These are phyloP conservation scores for Orchestia grillus DNA, from an alignment of 1,140 invertebrate species.

Conservation along the genomic window DNA sequence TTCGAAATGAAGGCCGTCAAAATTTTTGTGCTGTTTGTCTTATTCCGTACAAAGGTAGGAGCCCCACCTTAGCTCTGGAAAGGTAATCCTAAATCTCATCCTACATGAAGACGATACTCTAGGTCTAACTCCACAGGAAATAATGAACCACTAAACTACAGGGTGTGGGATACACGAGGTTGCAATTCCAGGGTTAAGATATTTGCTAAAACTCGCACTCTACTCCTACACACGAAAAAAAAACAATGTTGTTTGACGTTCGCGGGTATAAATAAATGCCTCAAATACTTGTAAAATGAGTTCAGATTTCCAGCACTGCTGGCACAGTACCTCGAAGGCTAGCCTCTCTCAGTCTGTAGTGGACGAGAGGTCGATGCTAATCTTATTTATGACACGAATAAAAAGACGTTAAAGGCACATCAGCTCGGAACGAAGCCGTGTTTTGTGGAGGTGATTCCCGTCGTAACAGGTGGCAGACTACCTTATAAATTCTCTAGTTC, in stretches of 20 bases:
- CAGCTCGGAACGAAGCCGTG: background rate
- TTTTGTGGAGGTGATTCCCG: background rate
- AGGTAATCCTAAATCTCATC: too few species aligned
- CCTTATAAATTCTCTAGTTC: background rate
- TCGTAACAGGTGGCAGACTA: background rate
- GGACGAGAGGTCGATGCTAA: background rate
- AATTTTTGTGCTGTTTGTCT: too few species aligned
- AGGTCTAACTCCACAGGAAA: too few species aligned
- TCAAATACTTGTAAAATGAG: background rate
- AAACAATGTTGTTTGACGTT: background rate
- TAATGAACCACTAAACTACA: too few species aligned
- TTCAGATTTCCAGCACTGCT: background rate
- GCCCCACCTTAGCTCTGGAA: too few species aligned
- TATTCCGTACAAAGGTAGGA: too few species aligned
- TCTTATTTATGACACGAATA: background rate
- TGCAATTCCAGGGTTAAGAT: too few species aligned
- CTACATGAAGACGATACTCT: too few species aligned
- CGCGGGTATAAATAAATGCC: background rate
- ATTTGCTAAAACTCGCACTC: too few species aligned
- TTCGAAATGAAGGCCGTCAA: too few species aligned
- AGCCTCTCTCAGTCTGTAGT: background rate
- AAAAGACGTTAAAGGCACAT: background rate
- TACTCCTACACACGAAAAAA: too few species aligned
- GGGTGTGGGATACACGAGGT: too few species aligned
- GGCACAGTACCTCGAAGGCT: background rate